Conservation (phyloP, 2,888 invertebrate species). For the Hypsopygia costalis region DNA sequence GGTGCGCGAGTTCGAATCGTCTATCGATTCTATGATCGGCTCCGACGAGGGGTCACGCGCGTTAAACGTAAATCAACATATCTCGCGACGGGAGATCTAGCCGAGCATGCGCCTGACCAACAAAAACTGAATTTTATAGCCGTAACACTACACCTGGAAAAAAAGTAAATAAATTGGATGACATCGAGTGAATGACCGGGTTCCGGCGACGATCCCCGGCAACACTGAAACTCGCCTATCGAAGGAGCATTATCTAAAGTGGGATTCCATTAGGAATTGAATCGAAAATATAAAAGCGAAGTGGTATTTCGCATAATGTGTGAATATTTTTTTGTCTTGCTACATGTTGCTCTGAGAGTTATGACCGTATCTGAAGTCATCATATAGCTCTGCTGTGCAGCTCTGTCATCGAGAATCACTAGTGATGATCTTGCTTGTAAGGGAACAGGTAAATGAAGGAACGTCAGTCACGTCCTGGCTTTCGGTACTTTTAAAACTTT, state of each 20-base stretch:
- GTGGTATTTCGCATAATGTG: background rate
- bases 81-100: constrained; percentile 78
- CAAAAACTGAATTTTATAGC: constrained; percentile 76
- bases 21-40: constrained; percentile 77
- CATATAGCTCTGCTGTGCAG: too few species aligned
- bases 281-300: background rate
- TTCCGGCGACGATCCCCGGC: constrained; percentile 35
- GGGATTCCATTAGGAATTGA: background rate
- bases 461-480: too few species aligned
- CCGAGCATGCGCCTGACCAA: constrained; percentile 66
- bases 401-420: too few species aligned
- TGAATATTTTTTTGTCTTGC: too few species aligned
- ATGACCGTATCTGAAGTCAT: too few species aligned
- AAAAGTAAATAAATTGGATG: constrained; percentile 70
- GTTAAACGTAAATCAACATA: constrained; percentile 80
- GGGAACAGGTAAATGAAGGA: too few species aligned
- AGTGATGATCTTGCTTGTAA: too few species aligned
- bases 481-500: too few species aligned
- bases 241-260: constrained; percentile 10
- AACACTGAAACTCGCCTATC: constrained; percentile 35
- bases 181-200: constrained; percentile 57
- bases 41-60: constrained; percentile 76
- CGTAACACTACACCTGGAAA: constrained; percentile 73
- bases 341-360: too few species aligned
- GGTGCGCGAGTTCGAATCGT: constrained; percentile 71